phyloP scores from a whole-genome alignment of 2,888 invertebrate genomes.

The Agrochola lota region DNA sequence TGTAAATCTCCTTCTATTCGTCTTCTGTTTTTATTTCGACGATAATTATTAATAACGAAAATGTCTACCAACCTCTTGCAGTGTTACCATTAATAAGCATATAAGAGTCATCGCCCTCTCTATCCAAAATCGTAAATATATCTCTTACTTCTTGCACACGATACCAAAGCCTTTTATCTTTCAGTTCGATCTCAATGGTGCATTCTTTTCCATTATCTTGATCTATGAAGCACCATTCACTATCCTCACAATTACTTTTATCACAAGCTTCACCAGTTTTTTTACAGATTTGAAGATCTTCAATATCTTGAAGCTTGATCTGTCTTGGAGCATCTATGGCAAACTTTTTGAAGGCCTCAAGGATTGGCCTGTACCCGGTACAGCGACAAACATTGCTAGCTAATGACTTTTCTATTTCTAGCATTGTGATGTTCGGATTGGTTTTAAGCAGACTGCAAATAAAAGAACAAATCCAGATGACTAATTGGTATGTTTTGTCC shows the following conservation, averaged over 20 bases:
- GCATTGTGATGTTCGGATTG: slow-evolving; percentile 65
- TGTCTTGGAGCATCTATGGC: slow-evolving; percentile 90
- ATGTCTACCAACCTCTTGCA: slow-evolving; percentile 91
- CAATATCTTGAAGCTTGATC: slow-evolving; percentile 85
- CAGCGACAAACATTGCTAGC: slow-evolving; percentile 95
- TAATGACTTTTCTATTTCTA: slow-evolving; percentile 93
- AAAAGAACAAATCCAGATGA: background rate
- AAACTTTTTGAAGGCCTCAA: slow-evolving; percentile 94
- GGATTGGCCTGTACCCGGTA: slow-evolving; percentile 94
- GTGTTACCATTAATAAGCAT: slow-evolving; percentile 94
- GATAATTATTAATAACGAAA: background rate
- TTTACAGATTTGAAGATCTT: slow-evolving; percentile 79
- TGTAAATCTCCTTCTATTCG: background rate
- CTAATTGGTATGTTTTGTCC: background rate
- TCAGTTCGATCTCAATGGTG: slow-evolving; percentile 69
- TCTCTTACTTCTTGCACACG: slow-evolving; percentile 86
- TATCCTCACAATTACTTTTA: slow-evolving; percentile 78
- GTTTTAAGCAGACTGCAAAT: slow-evolving; percentile 53
- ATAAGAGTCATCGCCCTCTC: slow-evolving; percentile 85
- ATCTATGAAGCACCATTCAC: slow-evolving; percentile 68
- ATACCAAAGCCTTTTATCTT: slow-evolving; percentile 85
- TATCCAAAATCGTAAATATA: slow-evolving; percentile 86
- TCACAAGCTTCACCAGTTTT: slow-evolving; percentile 72
- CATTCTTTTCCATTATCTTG: slow-evolving; percentile 68
- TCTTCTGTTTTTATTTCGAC: background rate